These are phyloP conservation scores for Knipowitschia caucasica DNA, from an alignment of 2,797 vertebrate genomes.

Conservation along the genomic window DNA sequence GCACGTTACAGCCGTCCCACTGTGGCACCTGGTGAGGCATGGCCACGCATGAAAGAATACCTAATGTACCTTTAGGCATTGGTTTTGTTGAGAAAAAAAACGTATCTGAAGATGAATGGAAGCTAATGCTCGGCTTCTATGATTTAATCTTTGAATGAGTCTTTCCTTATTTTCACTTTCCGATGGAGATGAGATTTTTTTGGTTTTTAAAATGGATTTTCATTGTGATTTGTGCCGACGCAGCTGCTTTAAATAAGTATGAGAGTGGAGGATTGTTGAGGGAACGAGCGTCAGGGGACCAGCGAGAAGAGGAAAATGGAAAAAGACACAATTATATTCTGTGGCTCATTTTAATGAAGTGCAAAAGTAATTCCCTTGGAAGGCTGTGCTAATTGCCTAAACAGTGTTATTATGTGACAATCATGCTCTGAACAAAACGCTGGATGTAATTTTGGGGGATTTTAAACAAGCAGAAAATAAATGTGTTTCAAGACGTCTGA, in stretches of 20 bases:
- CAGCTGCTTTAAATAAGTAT: slow-evolving; percentile 15
- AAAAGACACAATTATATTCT: slow-evolving; percentile 69
- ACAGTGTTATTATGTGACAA: slow-evolving; percentile 78
- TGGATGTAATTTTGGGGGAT: slow-evolving; percentile 65
- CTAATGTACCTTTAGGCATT: too few species aligned
- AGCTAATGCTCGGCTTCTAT: too few species aligned
- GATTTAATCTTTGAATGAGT: too few species aligned
- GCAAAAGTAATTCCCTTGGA: slow-evolving; percentile 73
- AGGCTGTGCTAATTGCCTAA: slow-evolving; percentile 74
- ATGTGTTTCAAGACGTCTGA: slow-evolving; percentile 55
- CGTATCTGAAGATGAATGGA: too few species aligned
- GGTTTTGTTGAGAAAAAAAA: too few species aligned
- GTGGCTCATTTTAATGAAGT: slow-evolving; percentile 72
- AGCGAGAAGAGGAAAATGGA: slow-evolving; percentile 41
- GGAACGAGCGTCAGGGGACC: slow-evolving; percentile 29
- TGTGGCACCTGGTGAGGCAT: too few species aligned
- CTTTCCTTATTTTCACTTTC: too few species aligned
- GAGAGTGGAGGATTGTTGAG: slow-evolving; percentile 28
- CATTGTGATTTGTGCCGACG: slow-evolving; percentile 1
- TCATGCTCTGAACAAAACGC: slow-evolving; percentile 71
- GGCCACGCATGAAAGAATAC: too few species aligned
- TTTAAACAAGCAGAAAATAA: slow-evolving; percentile 62
- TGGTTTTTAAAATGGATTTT: slow-evolving; percentile 58
- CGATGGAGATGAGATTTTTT: too few species aligned
- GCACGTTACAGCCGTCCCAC: too few species aligned